Evolutionary conservation across 1,140 invertebrate genomes (phyloP).

Genomic region (Philopotamus ludificatus): DNA sequence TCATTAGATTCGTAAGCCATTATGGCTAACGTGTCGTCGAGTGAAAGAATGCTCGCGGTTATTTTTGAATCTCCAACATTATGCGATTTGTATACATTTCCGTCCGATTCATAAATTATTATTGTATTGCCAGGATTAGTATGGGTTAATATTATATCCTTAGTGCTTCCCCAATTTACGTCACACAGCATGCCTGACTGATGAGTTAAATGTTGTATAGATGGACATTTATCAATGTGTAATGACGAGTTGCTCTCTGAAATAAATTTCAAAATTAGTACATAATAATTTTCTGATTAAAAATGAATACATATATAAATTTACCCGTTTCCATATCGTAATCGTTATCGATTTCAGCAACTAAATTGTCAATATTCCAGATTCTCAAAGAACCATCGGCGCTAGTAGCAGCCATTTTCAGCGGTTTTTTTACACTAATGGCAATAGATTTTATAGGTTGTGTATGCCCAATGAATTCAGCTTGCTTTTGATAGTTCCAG

Average conservation of each 20-base stretch:
- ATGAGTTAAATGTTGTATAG: too few species aligned
- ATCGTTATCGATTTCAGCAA: not conserved
- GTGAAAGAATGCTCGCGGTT: slow-evolving; percentile 22
- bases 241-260: too few species aligned
- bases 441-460: slow-evolving; percentile 20
- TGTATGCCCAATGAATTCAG: slow-evolving; percentile 25
- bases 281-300: not conserved
- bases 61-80: slow-evolving; percentile 14
- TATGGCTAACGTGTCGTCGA: slow-evolving; percentile 28
- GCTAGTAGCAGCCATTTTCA: slow-evolving; percentile 33
- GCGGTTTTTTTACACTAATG: slow-evolving; percentile 15
- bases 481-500: too few species aligned
- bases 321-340: slow-evolving; percentile 9
- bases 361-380: slow-evolving; percentile 28
- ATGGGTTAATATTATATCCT: slow-evolving; percentile 24
- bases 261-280: too few species aligned
- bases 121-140: slow-evolving; percentile 22
- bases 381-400: slow-evolving; percentile 16
- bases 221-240: too few species aligned
- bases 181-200: not conserved
- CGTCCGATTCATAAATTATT: slow-evolving; percentile 9
- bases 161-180: slow-evolving; percentile 21
- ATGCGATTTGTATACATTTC: not conserved
- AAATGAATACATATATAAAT: not conserved
- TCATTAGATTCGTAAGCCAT: slow-evolving; percentile 6